These are phyloP conservation scores for Poecilia velifera DNA, from an alignment of 2,797 vertebrate species.

Conservation along the genomic window DNA sequence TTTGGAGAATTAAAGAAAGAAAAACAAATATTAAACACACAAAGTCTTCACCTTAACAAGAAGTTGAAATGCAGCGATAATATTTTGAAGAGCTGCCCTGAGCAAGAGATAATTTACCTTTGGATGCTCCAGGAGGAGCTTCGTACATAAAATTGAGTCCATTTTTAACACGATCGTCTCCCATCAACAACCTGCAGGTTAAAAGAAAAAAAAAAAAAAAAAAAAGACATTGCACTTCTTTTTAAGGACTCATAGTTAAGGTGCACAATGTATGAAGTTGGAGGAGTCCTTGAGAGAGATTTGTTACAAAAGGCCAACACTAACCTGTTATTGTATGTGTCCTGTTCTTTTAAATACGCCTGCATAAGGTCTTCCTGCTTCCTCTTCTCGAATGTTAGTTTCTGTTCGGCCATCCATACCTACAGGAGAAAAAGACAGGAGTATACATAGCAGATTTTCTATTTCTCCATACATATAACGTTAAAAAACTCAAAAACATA, in stretches of 20 bases:
- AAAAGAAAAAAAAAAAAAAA: constrained; percentile 6
- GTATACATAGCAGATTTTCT: neutral
- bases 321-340: constrained; percentile 97
- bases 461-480: neutral
- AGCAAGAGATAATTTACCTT: constrained; percentile 82
- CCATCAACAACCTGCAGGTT: constrained; percentile 90
- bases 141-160: constrained; percentile 99
- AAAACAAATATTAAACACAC: constrained; percentile 22
- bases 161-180: constrained; percentile 98
- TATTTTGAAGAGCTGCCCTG: neutral
- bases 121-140: constrained; percentile 95
- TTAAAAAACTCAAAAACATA: neutral
- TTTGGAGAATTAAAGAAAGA: constrained; percentile 9
- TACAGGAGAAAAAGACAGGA: constrained; percentile 63
- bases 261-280: neutral
- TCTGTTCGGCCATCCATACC: constrained; percentile 99
- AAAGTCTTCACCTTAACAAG: neutral
- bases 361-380: constrained; percentile 98
- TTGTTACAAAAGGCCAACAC: neutral
- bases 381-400: constrained; percentile 95
- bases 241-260: neutral
- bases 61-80: neutral
- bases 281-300: neutral
- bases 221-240: neutral
- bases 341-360: constrained; percentile 97